Evolutionary conservation across 2,797 vertebrate species (phyloP).

Genomic region (Hylomyscus alleni): DNA sequence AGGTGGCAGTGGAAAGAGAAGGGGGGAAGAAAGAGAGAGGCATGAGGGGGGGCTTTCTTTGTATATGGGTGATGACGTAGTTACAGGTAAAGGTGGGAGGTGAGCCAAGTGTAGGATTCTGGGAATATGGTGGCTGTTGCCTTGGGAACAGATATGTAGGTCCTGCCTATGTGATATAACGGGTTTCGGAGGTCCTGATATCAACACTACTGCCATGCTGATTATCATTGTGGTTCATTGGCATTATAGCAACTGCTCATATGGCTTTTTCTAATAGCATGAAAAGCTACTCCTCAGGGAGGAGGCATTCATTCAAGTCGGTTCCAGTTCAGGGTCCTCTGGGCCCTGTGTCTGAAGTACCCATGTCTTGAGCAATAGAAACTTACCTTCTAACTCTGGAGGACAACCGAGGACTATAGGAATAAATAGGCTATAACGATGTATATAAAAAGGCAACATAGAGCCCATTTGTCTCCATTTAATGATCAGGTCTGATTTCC

Average conservation of each 20-base stretch:
- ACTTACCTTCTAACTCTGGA: not conserved
- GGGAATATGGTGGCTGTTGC: too few species aligned
- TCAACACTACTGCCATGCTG: not conserved
- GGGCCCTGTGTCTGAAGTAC: not conserved
- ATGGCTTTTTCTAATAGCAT: not conserved
- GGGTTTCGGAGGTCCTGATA: too few species aligned
- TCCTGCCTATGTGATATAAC: too few species aligned
- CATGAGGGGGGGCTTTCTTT: too few species aligned
- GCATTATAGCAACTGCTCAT: not conserved
- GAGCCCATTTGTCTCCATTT: too few species aligned
- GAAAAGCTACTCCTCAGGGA: not conserved
- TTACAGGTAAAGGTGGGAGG: too few species aligned
- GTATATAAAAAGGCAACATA: not conserved
- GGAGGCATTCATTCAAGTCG: not conserved
- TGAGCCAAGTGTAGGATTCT: too few species aligned
- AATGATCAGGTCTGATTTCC: too few species aligned
- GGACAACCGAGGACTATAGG: not conserved
- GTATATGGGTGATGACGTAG: too few species aligned
- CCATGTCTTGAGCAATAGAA: not conserved
- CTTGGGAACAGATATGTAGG: too few species aligned
- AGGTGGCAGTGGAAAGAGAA: too few species aligned
- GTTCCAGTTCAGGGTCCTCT: not conserved
- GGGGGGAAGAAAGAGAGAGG: too few species aligned
- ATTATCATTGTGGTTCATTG: not conserved
- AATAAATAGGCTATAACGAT: not conserved